Percentiles rank a stretch among this genome's conserved stretches.
Conservation (phyloP, 1,140 invertebrate genomes). For the Sesamia nonagrioides region DNA sequence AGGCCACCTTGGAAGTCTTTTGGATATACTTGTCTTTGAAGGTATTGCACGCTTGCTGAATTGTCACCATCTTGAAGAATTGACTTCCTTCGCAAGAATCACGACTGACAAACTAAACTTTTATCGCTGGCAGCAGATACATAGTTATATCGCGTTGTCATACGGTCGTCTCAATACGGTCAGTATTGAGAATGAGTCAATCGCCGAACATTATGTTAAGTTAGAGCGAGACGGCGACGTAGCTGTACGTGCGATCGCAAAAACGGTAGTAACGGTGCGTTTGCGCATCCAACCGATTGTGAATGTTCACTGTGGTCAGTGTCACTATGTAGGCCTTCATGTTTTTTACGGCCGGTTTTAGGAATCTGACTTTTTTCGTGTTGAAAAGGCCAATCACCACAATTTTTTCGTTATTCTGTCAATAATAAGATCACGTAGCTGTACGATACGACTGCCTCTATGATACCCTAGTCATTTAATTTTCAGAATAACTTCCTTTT, state of each 20-base stretch:
- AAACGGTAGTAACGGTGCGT: conserved; percentile 38
- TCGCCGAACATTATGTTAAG: conserved; percentile 30
- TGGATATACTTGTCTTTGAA: no score
- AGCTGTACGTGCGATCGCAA: conserved; percentile 32
- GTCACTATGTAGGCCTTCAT: conserved; percentile 18
- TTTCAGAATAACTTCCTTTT: no score
- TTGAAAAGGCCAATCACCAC: neutral
- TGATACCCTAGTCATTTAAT: no score
- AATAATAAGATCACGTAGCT: neutral
- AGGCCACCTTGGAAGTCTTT: no score
- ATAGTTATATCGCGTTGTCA: no score
- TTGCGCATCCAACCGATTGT: conserved; percentile 23
- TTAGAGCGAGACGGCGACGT: conserved; percentile 11
- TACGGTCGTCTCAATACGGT: neutral
- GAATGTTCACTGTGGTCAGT: conserved; percentile 39
- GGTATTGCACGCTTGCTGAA: no score
- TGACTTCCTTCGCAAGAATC: no score
- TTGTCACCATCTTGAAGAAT: no score
- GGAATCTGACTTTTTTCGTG: neutral
- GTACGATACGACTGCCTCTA: no score
- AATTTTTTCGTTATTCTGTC: neutral
- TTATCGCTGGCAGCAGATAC: no score
- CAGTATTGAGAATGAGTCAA: neutral
- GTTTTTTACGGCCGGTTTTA: neutral
- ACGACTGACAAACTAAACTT: no score